Evolutionary conservation across 2,113 vertebrate genomes (phyloP), one percentile per base, ranked within the genome.

Genomic region (Trogon surrucura): DNA sequence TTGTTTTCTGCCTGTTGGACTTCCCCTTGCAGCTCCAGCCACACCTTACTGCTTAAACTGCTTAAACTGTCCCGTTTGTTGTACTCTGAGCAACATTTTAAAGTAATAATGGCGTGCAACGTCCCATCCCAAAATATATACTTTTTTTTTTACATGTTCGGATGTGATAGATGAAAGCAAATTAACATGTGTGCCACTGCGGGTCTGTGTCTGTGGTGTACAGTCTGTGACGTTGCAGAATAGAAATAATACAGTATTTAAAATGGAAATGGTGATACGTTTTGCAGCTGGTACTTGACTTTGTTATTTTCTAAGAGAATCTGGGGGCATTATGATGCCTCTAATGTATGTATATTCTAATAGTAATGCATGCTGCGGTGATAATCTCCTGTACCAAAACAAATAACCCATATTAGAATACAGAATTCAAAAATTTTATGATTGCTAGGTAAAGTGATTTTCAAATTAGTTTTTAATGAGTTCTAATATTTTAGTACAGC

Each of bases 401-500:
- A 95, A 95, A 80, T 89, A 91, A 96, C 60, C 65, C 17, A 7
- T 67, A 96, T 70, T 94, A 82, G 83, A 96, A 88, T 80, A 62
- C 53, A 69, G 94, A 92, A 92, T 79, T 96, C 51, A 66, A 86
- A 94, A 85, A 91, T 93, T 89, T 89, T 85, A 90, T 93, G 32
- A 41, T 97, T 97, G 95, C 89, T 95, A 89, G 77, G 83, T 96
- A 94, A 98, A 97, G 90, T 93, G 95, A 96, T 98, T 98, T 97
- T 95, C 61, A 97, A 97, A 98, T 98, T 96, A 97, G 96, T 93
- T 97, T 98, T 98, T 98, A 98, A 98, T 98, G 97, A 98, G 96
- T 98, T 97, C 96, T 96, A 97, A 96, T 97, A 96, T 95, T 98
- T 97, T 98, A 98, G 97, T 97, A 95, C 97, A 95, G 64, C 93